Base-by-base conservation (phyloP, 2,888 invertebrate genomes). In the Diplazon laetatorius region DNA sequence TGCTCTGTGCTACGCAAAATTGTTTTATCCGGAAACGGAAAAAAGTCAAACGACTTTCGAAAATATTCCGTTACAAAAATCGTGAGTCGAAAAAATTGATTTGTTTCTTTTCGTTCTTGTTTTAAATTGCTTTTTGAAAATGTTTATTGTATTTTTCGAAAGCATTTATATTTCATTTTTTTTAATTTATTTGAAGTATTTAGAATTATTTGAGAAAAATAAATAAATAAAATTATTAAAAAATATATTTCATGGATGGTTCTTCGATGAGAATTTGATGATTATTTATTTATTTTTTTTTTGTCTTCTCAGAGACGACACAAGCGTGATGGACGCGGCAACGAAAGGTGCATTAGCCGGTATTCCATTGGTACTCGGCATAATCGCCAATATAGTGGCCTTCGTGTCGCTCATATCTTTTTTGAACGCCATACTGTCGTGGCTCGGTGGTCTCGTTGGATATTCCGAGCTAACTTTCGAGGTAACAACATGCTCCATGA, bases 11-110 rank as follows among this genome's bases (percentile, higher is more conserved):
- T 96, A 94, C 87, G 94, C 98, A 10, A 99, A 99, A 90, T 92
- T 99, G 0, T 93, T 98, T 85, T 95, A 96, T 92, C 99, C 99
- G 0, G 99, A 99, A 92, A 97, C 96, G 0, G 95, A 97, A 86
- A 92, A 94, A 73, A 95, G 97, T 0, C 92, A 94, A 80, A 96
- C 97, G 0, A 94, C 94, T 0, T 94, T 95, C 0, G 94, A 96
- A 44, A 96, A 95, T 77, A 95, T 99, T 66, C 92, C 94, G 82
- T 91, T 96, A 2, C 93, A 94, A 39, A 92, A 93, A 89, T 94
- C 94, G 96, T 96, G 91, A 92, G 93, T 90, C 78, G 9, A 30
- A 18, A 25, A 25, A 6, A 16, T 37, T 10, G 42, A 8, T 20
- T 18, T 48, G 5, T n/a, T n/a, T 14, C n/a, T 12, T 4, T 6